Conservation (phyloP, 2,113 vertebrate genomes). For the Calonectris borealis region DNA sequence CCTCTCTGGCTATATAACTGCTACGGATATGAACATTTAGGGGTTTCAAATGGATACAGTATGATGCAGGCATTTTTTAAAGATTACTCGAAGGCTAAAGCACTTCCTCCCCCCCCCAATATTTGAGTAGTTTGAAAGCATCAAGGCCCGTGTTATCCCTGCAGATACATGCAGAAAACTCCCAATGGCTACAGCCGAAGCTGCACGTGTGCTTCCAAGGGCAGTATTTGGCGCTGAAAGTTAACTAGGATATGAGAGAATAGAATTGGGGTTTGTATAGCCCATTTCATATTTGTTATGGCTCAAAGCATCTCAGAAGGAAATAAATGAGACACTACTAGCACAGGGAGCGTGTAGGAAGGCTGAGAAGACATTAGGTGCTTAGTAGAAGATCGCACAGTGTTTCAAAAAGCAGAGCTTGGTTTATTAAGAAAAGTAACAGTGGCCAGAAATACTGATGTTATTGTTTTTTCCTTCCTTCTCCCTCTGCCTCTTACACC, state of each 20-base stretch:
- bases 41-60: not conserved
- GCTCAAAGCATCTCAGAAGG: conserved; percentile 16
- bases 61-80: conserved; percentile 38
- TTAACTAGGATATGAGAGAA: not conserved
- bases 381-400: not conserved
- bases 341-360: not conserved
- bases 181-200: not conserved
- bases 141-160: not conserved
- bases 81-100: conserved; percentile 13
- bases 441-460: not conserved
- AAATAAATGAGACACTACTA: not conserved
- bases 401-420: not conserved
- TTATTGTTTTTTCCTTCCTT: not conserved
- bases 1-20: conserved; percentile 6
- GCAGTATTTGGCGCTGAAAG: not conserved
- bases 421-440: not conserved
- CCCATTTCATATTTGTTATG: conserved; percentile 5
- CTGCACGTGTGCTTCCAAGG: not conserved
- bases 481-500: not conserved
- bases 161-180: not conserved
- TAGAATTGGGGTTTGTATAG: not conserved
- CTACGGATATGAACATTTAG: conserved; percentile 11
- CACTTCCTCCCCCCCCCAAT: not conserved
- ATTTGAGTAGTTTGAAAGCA: not conserved
- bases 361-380: not conserved